A percentile compares a stretch with the other conserved stretches of the same genome.
Evolutionary conservation across 2,113 vertebrate species (phyloP).

Genomic region (Colinus virginianus): DNA sequence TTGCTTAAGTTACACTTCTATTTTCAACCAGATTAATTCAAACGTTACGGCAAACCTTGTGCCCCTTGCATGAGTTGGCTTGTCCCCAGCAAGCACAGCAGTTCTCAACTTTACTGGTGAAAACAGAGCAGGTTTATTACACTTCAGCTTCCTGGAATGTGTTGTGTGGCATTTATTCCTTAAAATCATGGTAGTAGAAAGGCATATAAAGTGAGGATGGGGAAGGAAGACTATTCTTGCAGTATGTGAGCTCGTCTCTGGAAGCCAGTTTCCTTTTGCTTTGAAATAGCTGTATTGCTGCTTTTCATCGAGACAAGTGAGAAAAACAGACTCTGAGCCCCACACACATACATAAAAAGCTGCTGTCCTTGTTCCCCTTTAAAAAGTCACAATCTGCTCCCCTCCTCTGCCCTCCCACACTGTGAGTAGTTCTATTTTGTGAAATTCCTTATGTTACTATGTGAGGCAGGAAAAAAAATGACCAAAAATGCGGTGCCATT

Average conservation of each 20-base stretch:
- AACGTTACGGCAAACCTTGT: not conserved
- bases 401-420: conserved; percentile 56
- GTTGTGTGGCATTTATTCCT: not conserved
- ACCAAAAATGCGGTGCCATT: not conserved
- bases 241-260: not conserved
- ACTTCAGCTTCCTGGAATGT: not conserved
- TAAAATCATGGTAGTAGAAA: not conserved
- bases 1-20: not conserved
- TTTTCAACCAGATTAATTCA: not conserved
- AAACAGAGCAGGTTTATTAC: not conserved
- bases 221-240: not conserved
- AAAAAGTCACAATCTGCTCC: conserved; percentile 68
- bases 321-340: not conserved
- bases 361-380: conserved; percentile 30
- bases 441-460: conserved; percentile 28
- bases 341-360: not conserved
- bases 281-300: not conserved
- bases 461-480: not conserved
- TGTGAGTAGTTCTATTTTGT: not conserved
- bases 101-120: not conserved
- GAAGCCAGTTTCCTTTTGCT: not conserved
- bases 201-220: not conserved
- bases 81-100: accelerated
- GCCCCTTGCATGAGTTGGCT: not conserved
- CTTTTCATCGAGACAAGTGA: not conserved